Conservation (phyloP, 2,888 invertebrate species). For the Hartigia nigra region DNA sequence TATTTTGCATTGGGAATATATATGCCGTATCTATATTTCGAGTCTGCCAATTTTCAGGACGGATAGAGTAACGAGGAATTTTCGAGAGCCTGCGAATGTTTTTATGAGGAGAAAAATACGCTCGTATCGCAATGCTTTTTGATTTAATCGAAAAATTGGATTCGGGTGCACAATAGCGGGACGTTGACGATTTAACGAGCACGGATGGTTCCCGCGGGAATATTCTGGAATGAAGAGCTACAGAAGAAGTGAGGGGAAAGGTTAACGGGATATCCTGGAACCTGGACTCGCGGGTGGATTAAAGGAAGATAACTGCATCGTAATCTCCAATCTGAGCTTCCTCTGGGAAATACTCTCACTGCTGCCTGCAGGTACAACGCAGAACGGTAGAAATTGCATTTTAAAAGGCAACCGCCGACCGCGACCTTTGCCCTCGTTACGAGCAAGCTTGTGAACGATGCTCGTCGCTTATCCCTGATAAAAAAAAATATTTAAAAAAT, state of each 20-base stretch:
- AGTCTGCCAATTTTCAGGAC: not conserved
- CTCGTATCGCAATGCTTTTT: not conserved
- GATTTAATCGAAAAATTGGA: slow-evolving; percentile 9
- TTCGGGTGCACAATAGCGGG: not conserved
- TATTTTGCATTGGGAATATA: not conserved
- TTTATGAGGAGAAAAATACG: not conserved
- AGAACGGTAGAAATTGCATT: slow-evolving; percentile 4
- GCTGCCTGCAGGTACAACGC: not conserved
- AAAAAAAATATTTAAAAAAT: not conserved
- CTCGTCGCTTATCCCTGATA: not conserved
- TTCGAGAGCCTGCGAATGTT: not conserved
- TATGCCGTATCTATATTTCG: not conserved
- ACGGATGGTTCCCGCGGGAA: slow-evolving; percentile 12
- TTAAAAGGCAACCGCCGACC: slow-evolving; percentile 1
- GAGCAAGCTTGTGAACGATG: not conserved
- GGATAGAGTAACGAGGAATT: not conserved
- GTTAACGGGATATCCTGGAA: not conserved
- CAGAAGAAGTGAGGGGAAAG: not conserved
- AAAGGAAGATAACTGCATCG: slow-evolving; percentile 50
- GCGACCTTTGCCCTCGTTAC: not conserved
- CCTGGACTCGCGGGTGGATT: slow-evolving; percentile 28
- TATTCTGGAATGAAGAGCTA: slow-evolving; percentile 21
- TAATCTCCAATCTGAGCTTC: slow-evolving; percentile 47
- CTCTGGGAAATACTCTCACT: slow-evolving; percentile 42
- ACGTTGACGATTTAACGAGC: slow-evolving; percentile 22